These are phyloP conservation scores for Vireo griseus DNA, from an alignment of 2,797 vertebrate species.

Conservation along the genomic window DNA sequence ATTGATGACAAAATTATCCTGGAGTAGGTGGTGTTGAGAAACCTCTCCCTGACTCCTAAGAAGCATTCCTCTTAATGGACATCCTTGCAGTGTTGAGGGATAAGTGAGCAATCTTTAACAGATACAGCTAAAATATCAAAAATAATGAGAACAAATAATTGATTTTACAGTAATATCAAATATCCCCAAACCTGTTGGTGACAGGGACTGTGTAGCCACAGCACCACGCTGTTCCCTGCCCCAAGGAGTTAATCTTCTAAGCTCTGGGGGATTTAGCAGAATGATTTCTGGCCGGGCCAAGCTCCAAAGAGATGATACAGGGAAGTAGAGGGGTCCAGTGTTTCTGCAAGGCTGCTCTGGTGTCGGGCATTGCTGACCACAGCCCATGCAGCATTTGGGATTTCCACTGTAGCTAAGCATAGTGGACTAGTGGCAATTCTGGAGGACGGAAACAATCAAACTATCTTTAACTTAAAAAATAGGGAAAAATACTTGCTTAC, in stretches of 20 bases:
- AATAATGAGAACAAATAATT: not conserved
- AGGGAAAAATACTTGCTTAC: not conserved
- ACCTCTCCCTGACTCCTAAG: not conserved
- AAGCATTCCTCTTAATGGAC: not conserved
- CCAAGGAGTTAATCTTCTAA: not conserved
- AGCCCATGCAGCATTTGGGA: not conserved
- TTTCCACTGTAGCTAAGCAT: not conserved
- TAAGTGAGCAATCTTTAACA: not conserved
- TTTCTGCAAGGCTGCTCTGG: not conserved
- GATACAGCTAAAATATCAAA: not conserved
- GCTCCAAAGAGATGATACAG: not conserved
- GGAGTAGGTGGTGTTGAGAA: not conserved
- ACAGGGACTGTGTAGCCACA: not conserved
- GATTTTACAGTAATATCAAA: not conserved
- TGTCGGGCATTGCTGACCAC: not conserved
- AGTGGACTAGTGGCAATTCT: not conserved
- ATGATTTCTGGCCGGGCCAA: not conserved
- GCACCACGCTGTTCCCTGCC: not conserved
- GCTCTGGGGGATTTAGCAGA: not conserved
- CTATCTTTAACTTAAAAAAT: not conserved
- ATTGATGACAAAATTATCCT: not conserved
- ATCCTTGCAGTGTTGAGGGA: not conserved
- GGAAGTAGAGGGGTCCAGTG: rapidly evolving
- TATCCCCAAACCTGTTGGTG: not conserved
- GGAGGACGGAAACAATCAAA: not conserved